phyloP scores from a whole-genome alignment of 30 jellyfish, hydroid and myxozoan genomes.

The Aurelia sp. region DNA sequence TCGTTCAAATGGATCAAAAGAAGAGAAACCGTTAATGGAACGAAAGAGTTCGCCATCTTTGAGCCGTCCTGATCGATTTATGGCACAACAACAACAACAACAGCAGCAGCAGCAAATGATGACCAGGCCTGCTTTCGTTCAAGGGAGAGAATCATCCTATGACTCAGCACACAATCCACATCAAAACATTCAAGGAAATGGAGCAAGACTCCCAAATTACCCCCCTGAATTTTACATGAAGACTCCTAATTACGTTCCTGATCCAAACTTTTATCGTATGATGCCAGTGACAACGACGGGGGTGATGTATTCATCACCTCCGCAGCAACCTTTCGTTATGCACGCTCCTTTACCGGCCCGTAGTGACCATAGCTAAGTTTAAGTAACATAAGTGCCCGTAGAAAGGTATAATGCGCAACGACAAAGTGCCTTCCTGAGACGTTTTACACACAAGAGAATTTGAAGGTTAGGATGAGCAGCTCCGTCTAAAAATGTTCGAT shows the following conservation, averaged over 20 bases:
- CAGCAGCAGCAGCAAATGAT: constrained; percentile 19
- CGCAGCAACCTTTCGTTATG: constrained; percentile 36
- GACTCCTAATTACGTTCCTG: constrained; percentile 48
- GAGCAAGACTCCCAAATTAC: constrained; percentile 22
- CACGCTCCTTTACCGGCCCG: constrained; percentile 58
- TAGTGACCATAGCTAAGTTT: constrained; percentile 45
- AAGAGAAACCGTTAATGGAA: constrained; percentile 56
- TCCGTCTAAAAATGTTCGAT: background rate
- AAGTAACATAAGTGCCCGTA: no score
- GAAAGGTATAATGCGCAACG: no score
- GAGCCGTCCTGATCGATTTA: constrained; percentile 37
- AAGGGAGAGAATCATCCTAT: constrained; percentile 49
- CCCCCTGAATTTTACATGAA: constrained; percentile 48
- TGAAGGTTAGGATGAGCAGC: background rate
- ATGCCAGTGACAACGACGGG: constrained; percentile 64
- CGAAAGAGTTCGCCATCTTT: constrained; percentile 31
- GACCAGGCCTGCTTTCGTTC: constrained; percentile 29
- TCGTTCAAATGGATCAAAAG: constrained; percentile 34
- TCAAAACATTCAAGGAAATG: constrained; percentile 21
- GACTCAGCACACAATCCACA: constrained; percentile 25
- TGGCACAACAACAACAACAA: background rate
- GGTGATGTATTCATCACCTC: constrained; percentile 12
- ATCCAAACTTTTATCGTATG: constrained; percentile 65
- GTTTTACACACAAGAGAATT: background rate
- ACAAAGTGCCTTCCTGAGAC: background rate